A percentile compares a stretch with the other conserved stretches of the same genome.
These are phyloP conservation scores for Cryptocephalus primarius DNA, from an alignment of 2,888 invertebrate species.

Conservation along the genomic window DNA sequence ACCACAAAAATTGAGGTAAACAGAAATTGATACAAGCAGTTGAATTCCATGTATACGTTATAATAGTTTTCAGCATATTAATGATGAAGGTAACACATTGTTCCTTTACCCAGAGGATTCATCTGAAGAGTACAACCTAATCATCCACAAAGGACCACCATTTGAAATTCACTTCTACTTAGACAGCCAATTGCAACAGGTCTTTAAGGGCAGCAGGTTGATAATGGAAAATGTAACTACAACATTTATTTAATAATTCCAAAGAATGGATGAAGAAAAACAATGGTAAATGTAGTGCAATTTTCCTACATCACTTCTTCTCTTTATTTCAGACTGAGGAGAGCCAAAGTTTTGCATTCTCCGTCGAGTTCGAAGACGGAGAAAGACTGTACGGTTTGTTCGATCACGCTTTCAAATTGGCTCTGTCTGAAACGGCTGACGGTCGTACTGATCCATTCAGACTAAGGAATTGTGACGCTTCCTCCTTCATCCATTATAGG, in stretches of 20 bases:
- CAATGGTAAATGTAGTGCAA: neutral
- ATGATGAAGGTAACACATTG: neutral
- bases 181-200: conserved; percentile 3
- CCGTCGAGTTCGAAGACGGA: conserved; percentile 13
- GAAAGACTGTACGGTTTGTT: conserved; percentile 47
- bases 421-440: conserved; percentile 64
- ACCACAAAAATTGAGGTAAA: conserved; percentile 7
- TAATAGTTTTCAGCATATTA: too few species aligned
- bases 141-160: conserved; percentile 7
- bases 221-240: conserved; percentile 9
- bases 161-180: conserved; percentile 9
- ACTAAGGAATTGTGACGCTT: conserved; percentile 73
- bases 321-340: conserved; percentile 11
- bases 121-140: conserved; percentile 1
- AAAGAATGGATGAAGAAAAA: too few species aligned
- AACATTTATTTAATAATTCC: too few species aligned
- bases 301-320: neutral
- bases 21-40: neutral
- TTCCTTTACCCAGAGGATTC: neutral
- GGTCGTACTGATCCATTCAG: conserved; percentile 73
- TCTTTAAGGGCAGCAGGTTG: conserved; percentile 7
- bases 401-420: conserved; percentile 83
- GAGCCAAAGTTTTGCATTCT: conserved; percentile 17
- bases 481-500: conserved; percentile 88
- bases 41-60: neutral